Evolutionary conservation across 2,888 invertebrate species (phyloP), one percentile per base, ranked within the genome.

Genomic region (Slavum lentiscoides): DNA sequence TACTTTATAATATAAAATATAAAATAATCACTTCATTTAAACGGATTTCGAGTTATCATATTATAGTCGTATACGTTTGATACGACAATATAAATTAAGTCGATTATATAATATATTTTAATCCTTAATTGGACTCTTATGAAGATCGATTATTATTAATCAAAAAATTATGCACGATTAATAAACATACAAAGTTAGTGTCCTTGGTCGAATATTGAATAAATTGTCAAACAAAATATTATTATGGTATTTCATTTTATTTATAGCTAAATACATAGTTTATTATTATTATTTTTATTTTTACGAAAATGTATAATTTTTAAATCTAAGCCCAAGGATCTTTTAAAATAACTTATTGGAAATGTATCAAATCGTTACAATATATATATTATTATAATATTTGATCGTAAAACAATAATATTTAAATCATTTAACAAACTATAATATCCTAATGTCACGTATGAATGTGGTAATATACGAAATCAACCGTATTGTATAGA

Each of bases 201-300:
- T 64, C 62, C 62, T 74, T 64, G 74, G 64, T 74, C 13, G n/a
- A 53, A 74, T 62, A 62, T 15, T 49, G 49, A 74, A 61, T 61
- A 74, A 30, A 30, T 74, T 30, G n/a, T 62, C 49, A 64, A 30
- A 53, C 37, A 64, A 74, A 30, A 37, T 53, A 30, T 30, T 30
- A 62, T 74, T 62, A 74, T 21, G 21, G 6, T 37, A n/a, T 74
- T 74, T 62, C 7, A 74, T 74, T 61, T 62, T 53, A 62, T 9
- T 49, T 49, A 62, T 19, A 62, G 61, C 62, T 73, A 73, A 39
- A 43, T 49, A 49, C 13, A 49, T 11, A 11, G 3, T 11, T 49
- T 11, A 30, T 30, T 30, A 30, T 49, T 13, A 49, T 49, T 49
- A 30, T 62, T 49, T 62, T 74, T 61, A 53, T 37, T 64, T 55